Base-by-base conservation (phyloP, 1,140 invertebrate genomes). In the Leucophenga varia region DNA sequence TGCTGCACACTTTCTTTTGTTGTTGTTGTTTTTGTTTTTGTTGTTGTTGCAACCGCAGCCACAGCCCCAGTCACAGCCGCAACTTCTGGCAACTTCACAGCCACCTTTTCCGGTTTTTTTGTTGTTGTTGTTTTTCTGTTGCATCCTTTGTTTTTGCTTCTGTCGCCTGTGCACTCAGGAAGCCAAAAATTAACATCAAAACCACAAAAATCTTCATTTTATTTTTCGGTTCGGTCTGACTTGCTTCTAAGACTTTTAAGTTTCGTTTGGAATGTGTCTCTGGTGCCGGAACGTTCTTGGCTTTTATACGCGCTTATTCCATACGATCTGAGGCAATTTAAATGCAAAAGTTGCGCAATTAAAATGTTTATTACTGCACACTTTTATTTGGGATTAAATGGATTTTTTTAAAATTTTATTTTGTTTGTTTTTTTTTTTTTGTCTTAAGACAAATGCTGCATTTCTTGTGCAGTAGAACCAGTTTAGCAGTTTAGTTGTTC, bases 191-290 rank as follows among this genome's bases (percentile, higher is more conserved):
- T 21, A 55, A 28, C 19, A 47, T 22, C 4, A 54, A 43, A 39
- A 30, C 35, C 46, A 63, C 37, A 32, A 47, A 52, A 41, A 36
- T 18, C 12, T 43, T 55, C 63, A 65, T 64, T 35, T 36, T 41
- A 38, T 20, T 7, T 12, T 22, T 2, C 2, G 7, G 28, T 19
- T 49, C 35, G 39, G 45, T 36, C 14, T 35, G 19, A 6, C n/a
- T n/a, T n/a, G 19, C n/a, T 8, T 28, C 32, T 25, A 25, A 25
- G 36, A 13, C 9, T 18, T 36, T 32, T 40, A 40, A 17, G 31
- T 42, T 20, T 30, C 28, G 9, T 28, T 34, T 32, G 35, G 16
- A 8, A 31, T 10, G 6, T 3, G n/a, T n/a, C n/a, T n/a, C n/a
- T n/a, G n/a, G n/a, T n/a, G n/a, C n/a, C n/a, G n/a, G n/a, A n/a